These are phyloP conservation scores for Elephas maximus DNA, from an alignment of 2,113 vertebrate genomes.

Conservation along the genomic window DNA sequence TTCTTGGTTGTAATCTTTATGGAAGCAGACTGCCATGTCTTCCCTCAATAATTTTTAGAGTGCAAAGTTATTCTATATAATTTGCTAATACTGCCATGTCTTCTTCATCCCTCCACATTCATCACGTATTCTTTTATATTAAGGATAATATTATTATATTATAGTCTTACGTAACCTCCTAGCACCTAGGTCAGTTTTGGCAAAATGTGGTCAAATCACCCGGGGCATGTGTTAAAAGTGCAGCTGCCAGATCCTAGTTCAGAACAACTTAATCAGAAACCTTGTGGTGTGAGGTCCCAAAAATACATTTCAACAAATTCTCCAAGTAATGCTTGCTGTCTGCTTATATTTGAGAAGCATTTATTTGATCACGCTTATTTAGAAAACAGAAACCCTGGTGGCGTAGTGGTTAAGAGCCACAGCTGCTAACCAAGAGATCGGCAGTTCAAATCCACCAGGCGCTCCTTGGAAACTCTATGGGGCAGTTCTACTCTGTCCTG, in stretches of 20 bases:
- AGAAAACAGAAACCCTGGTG: neutral
- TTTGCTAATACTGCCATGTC: neutral
- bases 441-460: too few species aligned
- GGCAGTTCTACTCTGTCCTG: too few species aligned
- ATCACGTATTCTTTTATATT: neutral
- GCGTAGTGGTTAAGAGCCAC: too few species aligned
- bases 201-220: neutral
- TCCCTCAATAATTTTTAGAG: neutral
- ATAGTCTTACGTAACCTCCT: neutral
- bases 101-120: neutral
- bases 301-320: neutral
- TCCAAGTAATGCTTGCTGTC: neutral
- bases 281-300: neutral
- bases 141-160: neutral
- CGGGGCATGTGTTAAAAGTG: neutral
- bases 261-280: slow-evolving; percentile 7
- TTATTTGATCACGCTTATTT: neutral
- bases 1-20: too few species aligned
- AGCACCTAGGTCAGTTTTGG: neutral
- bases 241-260: neutral
- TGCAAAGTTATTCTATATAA: neutral
- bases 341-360: neutral
- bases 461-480: too few species aligned
- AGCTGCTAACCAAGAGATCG: too few species aligned
- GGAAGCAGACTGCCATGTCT: too few species aligned